These are phyloP conservation scores for Cyprinella venusta DNA, from an alignment of 2,797 vertebrate genomes.

Conservation along the genomic window DNA sequence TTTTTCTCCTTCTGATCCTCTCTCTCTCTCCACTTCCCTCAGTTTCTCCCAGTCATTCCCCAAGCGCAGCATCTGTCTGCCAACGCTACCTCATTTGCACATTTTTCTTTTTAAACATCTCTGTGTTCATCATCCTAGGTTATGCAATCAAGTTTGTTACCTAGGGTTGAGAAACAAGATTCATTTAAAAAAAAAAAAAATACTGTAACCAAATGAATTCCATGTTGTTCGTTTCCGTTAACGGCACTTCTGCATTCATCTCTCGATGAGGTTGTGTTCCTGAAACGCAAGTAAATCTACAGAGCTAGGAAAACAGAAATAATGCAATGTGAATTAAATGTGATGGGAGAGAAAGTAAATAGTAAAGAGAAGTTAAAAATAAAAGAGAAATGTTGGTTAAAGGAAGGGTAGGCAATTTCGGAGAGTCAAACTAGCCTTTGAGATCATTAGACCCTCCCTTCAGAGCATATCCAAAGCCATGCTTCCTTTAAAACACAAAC, in stretches of 20 bases:
- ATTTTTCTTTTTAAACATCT: conserved; percentile 40
- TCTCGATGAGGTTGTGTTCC: neutral
- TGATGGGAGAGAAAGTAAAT: neutral
- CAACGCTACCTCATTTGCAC: conserved; percentile 6
- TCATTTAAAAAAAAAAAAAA: neutral
- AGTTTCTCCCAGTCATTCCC: conserved; percentile 10
- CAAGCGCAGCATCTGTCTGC: conserved; percentile 20
- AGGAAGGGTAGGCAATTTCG: neutral
- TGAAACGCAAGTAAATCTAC: neutral
- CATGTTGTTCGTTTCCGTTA: neutral
- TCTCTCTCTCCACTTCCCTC: neutral
- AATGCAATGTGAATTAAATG: neutral
- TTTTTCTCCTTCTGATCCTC: conserved; percentile 4
- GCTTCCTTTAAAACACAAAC: too few species aligned
- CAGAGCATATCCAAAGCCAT: too few species aligned
- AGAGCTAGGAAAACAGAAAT: neutral
- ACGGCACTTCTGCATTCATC: neutral
- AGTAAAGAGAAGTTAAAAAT: neutral
- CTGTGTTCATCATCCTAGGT: conserved; percentile 12
- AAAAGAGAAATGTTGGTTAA: neutral
- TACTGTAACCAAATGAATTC: conserved; percentile 4
- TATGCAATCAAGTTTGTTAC: conserved; percentile 36
- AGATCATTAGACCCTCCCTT: too few species aligned
- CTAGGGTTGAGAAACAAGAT: conserved; percentile 8
- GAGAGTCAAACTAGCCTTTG: neutral